Evolutionary conservation across 2,888 invertebrate species (phyloP).

Genomic region (Crematogaster levior): DNA sequence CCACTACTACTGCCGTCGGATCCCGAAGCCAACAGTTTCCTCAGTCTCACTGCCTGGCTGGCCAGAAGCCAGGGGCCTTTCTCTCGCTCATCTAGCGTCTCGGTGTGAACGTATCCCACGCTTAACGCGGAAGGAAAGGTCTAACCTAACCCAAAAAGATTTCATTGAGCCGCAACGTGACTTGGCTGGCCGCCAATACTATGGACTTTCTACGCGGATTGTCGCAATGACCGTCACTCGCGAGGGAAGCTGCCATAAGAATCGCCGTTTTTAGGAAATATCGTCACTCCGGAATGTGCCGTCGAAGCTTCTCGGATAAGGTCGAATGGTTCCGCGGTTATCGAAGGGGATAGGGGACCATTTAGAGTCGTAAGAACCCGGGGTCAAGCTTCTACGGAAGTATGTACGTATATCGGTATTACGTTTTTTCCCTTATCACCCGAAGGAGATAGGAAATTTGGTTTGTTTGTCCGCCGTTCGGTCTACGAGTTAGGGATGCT

Average conservation of each 20-base stretch:
- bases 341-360: conserved; percentile 15
- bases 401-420: conserved; percentile 38
- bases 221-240: conserved; percentile 73
- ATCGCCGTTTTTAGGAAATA: conserved; percentile 39
- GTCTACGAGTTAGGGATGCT: conserved; percentile 42
- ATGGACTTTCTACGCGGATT: conserved; percentile 76
- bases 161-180: conserved; percentile 83
- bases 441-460: conserved; percentile 28
- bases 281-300: conserved; percentile 24
- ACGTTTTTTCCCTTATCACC: neutral
- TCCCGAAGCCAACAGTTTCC: conserved; percentile 67
- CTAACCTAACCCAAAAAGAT: conserved; percentile 84
- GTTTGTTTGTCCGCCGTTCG: conserved; percentile 50
- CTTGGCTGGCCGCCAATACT: conserved; percentile 83
- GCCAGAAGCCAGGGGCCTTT: conserved; percentile 77
- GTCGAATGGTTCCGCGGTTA: conserved; percentile 37
- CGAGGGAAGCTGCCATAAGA: conserved; percentile 43
- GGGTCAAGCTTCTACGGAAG: conserved; percentile 17
- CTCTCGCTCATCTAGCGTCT: conserved; percentile 61
- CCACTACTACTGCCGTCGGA: conserved; percentile 76
- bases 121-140: conserved; percentile 79
- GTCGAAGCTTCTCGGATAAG: conserved; percentile 32
- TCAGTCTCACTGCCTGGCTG: conserved; percentile 67
- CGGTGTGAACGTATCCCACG: conserved; percentile 81
- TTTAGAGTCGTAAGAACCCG: conserved; percentile 15